Conservation (phyloP, 2,888 invertebrate species). For the Thumatha senex region DNA sequence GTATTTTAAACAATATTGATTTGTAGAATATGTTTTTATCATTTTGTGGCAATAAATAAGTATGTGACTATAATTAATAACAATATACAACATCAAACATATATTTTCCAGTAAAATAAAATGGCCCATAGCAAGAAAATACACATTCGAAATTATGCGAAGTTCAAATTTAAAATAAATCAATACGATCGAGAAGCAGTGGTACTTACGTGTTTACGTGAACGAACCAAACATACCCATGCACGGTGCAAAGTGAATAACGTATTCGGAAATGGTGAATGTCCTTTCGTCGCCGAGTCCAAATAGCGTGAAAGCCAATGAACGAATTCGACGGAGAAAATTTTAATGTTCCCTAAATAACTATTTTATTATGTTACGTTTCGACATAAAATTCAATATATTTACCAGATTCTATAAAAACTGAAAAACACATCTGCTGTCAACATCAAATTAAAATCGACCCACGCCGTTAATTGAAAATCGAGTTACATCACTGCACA, state of each 20-base stretch:
- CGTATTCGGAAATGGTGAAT: conserved; percentile 39
- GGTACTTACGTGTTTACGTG: conserved; percentile 19
- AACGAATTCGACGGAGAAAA: conserved; percentile 28
- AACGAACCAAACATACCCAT: conserved; percentile 29
- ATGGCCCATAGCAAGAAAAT: too few species aligned
- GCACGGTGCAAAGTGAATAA: conserved; percentile 35
- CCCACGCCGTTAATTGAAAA: conserved; percentile 23
- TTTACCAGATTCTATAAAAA: too few species aligned
- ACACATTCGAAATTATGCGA: too few species aligned
- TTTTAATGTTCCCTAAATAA: conserved; percentile 15
- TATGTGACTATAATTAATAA: neutral
- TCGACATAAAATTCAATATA: too few species aligned
- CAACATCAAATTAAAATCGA: conserved; percentile 8
- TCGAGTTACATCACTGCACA: conserved; percentile 27
- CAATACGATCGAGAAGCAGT: conserved; percentile 12
- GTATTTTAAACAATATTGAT: conserved; percentile 13
- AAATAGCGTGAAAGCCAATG: conserved; percentile 34
- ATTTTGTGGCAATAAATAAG: conserved; percentile 10
- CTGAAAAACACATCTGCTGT: too few species aligned
- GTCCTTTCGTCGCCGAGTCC: conserved; percentile 29
- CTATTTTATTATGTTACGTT: neutral
- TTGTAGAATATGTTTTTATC: conserved; percentile 5
- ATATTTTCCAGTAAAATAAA: too few species aligned
- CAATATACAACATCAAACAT: too few species aligned
- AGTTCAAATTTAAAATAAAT: too few species aligned